These are phyloP conservation scores for Pteronura brasiliensis DNA, from an alignment of 2,113 vertebrate genomes.

Conservation along the genomic window DNA sequence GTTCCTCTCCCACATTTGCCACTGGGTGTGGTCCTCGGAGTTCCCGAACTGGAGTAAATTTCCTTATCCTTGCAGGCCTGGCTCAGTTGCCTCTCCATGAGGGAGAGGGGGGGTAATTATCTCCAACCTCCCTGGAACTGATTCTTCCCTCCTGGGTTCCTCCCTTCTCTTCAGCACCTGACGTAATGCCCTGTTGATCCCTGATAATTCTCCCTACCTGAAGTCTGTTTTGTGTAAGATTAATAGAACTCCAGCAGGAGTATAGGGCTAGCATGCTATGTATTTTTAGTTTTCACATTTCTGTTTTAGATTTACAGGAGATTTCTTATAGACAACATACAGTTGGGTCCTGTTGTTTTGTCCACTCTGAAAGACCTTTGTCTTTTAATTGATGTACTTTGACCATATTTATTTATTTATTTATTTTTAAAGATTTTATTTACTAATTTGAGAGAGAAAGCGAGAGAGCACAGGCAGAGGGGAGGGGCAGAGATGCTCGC, in stretches of 20 bases:
- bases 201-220: neutral
- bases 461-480: neutral
- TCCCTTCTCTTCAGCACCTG: neutral
- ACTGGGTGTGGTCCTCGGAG: no score
- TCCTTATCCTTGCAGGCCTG: neutral
- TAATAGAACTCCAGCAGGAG: neutral
- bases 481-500: neutral
- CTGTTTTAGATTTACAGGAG: neutral
- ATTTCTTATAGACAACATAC: neutral
- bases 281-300: neutral
- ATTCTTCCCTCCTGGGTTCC: neutral
- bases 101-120: accelerated
- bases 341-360: neutral
- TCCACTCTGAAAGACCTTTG: neutral
- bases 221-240: neutral
- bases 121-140: neutral
- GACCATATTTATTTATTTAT: neutral
- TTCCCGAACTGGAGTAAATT: no score
- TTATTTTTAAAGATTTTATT: neutral
- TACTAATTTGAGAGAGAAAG: neutral
- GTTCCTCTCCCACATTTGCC: neutral
- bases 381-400: neutral
- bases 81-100: accelerated
- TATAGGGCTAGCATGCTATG: accelerated
- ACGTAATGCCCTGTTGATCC: neutral